Conservation (phyloP, 2,797 vertebrate genomes). For the Notoglanidium macrostoma region DNA sequence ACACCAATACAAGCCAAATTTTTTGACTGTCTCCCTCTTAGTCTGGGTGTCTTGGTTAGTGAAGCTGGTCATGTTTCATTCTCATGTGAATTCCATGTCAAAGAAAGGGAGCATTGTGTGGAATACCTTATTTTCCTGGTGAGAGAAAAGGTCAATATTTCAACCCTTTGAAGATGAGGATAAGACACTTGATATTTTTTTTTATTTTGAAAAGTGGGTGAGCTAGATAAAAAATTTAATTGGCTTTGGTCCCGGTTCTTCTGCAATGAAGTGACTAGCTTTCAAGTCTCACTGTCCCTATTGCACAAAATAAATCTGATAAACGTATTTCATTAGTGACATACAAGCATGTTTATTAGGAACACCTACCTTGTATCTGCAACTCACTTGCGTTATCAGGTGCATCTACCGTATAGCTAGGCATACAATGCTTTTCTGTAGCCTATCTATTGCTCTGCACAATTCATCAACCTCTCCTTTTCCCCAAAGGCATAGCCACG, state of each 20-base stretch:
- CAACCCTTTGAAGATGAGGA: constrained; percentile 56
- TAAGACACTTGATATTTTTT: constrained; percentile 23
- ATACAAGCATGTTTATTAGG: neutral
- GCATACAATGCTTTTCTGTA: neutral
- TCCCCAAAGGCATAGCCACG: neutral
- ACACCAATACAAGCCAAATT: constrained; percentile 24
- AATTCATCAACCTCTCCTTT: constrained; percentile 5
- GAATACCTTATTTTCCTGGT: constrained; percentile 57
- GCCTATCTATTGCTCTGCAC: constrained; percentile 4
- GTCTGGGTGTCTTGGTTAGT: constrained; percentile 45
- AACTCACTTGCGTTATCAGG: neutral
- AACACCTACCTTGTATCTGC: neutral
- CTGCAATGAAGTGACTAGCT: neutral
- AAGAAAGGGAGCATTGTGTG: constrained; percentile 52
- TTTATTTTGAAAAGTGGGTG: constrained; percentile 25
- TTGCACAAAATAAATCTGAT: neutral
- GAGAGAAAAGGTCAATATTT: constrained; percentile 55
- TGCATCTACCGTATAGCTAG: neutral
- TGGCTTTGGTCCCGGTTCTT: neutral
- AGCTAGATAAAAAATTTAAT: constrained; percentile 36
- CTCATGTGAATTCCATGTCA: constrained; percentile 51
- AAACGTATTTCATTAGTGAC: neutral
- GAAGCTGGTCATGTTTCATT: constrained; percentile 54
- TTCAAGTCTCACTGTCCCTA: neutral
- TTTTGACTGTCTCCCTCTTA: constrained; percentile 21